Evolutionary conservation across 2,797 vertebrate genomes (phyloP).

Genomic region (Scolopax bukidnonensis): DNA sequence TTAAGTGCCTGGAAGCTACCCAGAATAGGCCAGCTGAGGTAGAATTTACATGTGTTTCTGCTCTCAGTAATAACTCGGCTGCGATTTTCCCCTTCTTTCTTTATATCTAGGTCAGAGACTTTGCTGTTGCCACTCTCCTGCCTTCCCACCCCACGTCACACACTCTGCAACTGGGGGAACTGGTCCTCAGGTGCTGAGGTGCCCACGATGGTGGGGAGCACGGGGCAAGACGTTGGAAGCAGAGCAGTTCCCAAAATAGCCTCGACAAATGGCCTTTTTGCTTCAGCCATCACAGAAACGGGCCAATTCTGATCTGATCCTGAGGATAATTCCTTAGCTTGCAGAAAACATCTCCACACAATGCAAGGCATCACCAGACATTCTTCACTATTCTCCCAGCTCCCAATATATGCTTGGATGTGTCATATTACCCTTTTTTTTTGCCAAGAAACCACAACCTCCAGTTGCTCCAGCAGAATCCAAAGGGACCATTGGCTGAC

Average conservation of each 20-base stretch:
- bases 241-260: not conserved
- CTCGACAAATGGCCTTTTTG: not conserved
- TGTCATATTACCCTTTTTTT: not conserved
- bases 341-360: not conserved
- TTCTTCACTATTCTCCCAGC: not conserved
- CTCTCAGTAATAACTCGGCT: not conserved
- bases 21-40: not conserved
- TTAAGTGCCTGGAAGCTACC: not conserved
- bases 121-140: not conserved
- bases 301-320: not conserved
- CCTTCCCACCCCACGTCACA: not conserved
- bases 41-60: constrained; percentile 8
- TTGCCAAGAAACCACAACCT: not conserved
- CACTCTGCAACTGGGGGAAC: not conserved
- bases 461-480: not conserved
- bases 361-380: not conserved
- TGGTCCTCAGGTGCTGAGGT: not conserved
- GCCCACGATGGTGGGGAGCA: accelerated
- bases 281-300: not conserved
- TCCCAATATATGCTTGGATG: not conserved
- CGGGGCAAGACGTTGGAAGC: accelerated
- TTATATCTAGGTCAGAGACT: not conserved
- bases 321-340: not conserved
- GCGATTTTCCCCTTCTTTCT: not conserved
- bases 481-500: not conserved